Conservation (phyloP, 2,797 vertebrate species). For the Urocyon cinereoargenteus region DNA sequence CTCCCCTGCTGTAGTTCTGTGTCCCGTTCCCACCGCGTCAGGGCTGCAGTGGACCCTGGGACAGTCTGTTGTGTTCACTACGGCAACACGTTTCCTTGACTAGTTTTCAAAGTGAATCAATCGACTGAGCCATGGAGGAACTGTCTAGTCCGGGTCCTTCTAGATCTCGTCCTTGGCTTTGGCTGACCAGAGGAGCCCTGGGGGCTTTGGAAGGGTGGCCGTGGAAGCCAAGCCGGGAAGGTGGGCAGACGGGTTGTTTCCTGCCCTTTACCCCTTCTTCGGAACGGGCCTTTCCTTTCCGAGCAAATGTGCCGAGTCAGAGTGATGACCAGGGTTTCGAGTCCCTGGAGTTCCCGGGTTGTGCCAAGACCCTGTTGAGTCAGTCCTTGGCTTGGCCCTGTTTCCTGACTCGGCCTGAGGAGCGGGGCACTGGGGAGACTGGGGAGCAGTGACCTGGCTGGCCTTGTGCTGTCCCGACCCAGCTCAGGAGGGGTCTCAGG, state of each 20-base stretch:
- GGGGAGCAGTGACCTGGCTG: background rate
- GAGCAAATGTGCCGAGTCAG: background rate
- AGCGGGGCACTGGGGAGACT: background rate
- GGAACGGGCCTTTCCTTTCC: background rate
- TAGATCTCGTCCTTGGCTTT: background rate
- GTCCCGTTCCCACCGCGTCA: fast-evolving
- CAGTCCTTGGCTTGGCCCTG: background rate
- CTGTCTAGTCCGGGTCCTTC: background rate
- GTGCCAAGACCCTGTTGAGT: conserved; percentile 33
- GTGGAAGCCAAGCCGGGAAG: too few species aligned
- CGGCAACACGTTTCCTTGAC: background rate
- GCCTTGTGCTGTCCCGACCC: background rate
- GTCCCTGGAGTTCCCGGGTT: background rate
- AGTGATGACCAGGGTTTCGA: background rate
- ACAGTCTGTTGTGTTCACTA: background rate
- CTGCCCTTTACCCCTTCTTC: background rate
- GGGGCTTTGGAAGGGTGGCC: background rate
- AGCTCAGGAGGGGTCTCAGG: background rate
- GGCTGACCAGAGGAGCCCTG: background rate
- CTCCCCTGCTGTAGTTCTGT: fast-evolving
- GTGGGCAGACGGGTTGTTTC: background rate
- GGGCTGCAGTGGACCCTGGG: background rate
- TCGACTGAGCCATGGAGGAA: background rate
- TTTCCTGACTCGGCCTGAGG: background rate
- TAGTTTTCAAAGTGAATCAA: background rate